Evolutionary conservation across 2,113 vertebrate genomes (phyloP), one percentile per base, ranked within the genome.

Genomic region (Etia nguti): DNA sequence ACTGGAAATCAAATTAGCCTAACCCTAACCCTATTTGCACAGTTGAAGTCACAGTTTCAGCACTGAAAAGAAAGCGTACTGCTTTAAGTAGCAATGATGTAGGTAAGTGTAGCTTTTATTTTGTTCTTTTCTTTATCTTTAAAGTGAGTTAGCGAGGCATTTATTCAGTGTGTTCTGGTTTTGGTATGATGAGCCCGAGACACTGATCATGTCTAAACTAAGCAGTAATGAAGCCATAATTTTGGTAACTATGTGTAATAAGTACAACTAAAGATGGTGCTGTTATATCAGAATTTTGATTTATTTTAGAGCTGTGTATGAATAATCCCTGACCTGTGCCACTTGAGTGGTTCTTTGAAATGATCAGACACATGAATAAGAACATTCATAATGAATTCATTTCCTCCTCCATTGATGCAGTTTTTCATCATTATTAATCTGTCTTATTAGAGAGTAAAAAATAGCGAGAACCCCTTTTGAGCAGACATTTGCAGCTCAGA

Each of bases 1-100:
- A 73, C 1, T 0, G 4, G 5, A 16, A 73, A 16, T 22, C 5
- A 73, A 7, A 26, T 0, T n/a, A n/a, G n/a, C n/a, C n/a, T n/a
- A n/a, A n/a, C n/a, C n/a, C n/a, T n/a, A n/a, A n/a, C n/a, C n/a
- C n/a, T n/a, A n/a, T 26, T 48, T 16, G 22, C 4, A 73, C 2
- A 48, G 15, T 11, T 73, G 22, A 73, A 46, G 22, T 73, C 22
- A 0, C 62, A 41, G 11, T 13, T 70, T 70, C 12, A 41, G 11
- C 36, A 26, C 41, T 10, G 13, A 73, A 70, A 38, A 15, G 36
- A 43, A 43, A 73, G 22, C 13, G 3, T 43, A 43, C 36, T 43
- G 7, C 16, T 24, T 22, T 43, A 9, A 6, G 65, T 24, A 10
- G 65, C 4, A 8, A 24, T 16, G 38, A 43, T 1, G 12, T 43